Conservation (phyloP, 2,797 vertebrate species). For the Enteromius viviparus region DNA sequence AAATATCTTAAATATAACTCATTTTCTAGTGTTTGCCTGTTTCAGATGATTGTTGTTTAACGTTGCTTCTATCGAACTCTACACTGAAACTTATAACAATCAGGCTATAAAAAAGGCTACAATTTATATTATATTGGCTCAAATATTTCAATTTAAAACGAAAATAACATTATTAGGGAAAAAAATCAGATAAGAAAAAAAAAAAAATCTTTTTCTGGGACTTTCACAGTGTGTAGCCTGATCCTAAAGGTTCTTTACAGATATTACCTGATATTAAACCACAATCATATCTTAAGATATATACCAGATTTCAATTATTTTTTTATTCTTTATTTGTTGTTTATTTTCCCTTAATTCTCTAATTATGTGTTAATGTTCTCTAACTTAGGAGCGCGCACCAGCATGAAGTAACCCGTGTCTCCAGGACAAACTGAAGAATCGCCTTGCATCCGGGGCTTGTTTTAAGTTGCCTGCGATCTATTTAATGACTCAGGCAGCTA, state of each 20-base stretch:
- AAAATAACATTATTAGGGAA: neutral
- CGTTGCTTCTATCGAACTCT: neutral
- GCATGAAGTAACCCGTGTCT: neutral
- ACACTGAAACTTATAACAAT: neutral
- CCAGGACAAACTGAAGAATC: neutral
- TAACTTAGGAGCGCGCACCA: neutral
- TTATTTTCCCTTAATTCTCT: neutral
- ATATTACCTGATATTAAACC: neutral
- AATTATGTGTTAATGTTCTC: neutral
- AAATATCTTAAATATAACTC: neutral
- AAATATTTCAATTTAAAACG: neutral
- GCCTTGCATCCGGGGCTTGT: slow-evolving; percentile 85
- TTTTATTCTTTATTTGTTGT: neutral
- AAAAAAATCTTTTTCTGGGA: no score
- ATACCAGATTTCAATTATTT: neutral
- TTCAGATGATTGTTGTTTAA: neutral
- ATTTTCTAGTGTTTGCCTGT: neutral
- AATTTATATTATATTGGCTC: neutral
- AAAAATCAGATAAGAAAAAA: neutral
- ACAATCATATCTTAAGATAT: neutral
- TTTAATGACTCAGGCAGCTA: slow-evolving; percentile 91
- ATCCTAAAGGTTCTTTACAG: neutral
- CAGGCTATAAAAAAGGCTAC: no score
- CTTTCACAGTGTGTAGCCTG: neutral
- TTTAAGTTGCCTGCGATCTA: slow-evolving; percentile 92